Conservation (phyloP, 2,797 vertebrate species). For the Galagoides demidoff region DNA sequence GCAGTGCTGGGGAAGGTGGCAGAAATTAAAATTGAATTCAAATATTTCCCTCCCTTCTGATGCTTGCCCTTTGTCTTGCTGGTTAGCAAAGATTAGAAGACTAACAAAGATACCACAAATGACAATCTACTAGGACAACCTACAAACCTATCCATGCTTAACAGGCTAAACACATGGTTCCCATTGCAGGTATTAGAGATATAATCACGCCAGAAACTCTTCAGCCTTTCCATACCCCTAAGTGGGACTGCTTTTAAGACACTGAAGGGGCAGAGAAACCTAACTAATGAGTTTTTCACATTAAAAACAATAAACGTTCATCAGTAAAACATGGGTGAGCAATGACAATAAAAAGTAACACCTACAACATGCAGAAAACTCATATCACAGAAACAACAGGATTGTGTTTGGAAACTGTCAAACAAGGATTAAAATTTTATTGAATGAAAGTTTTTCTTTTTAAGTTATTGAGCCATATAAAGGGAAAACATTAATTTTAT, state of each 20-base stretch:
- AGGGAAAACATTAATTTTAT: constrained; percentile 87
- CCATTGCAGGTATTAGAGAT: constrained; percentile 45
- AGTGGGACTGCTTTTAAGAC: constrained; percentile 45
- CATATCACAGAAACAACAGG: constrained; percentile 39
- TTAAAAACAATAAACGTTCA: constrained; percentile 37
- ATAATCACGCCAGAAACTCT: neutral
- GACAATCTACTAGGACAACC: constrained; percentile 8
- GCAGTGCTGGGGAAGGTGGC: neutral
- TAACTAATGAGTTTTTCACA: constrained; percentile 3
- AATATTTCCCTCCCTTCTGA: neutral
- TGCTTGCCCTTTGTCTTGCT: constrained; percentile 9
- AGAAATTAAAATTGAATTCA: constrained; percentile 17
- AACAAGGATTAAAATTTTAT: constrained; percentile 69
- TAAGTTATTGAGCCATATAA: constrained; percentile 75
- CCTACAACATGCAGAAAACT: constrained; percentile 39
- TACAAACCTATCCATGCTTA: constrained; percentile 37
- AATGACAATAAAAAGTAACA: neutral
- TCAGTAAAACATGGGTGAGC: constrained; percentile 20
- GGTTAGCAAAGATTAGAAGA: constrained; percentile 32
- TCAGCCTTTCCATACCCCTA: neutral
- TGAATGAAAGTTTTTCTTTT: constrained; percentile 46
- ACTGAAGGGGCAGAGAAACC: neutral
- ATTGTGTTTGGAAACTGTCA: constrained; percentile 40
- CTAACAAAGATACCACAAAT: constrained; percentile 55
- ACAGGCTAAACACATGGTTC: neutral